Percentiles rank a stretch among this genome's conserved stretches.
phyloP scores from a whole-genome alignment of 2,113 vertebrate genomes.

The Myodes glareolus region DNA sequence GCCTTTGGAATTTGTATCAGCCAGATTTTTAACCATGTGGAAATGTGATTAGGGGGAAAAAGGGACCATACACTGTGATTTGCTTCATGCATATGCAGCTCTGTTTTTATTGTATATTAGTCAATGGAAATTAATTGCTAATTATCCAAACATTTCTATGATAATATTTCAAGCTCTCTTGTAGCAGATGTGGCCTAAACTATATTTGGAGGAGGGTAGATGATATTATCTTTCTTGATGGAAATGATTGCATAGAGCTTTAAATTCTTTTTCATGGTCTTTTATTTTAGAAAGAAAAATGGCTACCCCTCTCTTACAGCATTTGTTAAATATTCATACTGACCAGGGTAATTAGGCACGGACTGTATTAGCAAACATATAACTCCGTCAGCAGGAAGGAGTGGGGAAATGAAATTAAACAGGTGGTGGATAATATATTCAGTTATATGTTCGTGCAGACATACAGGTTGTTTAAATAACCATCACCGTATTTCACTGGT shows the following conservation, averaged over 20 bases:
- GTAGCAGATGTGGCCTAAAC: constrained; percentile 78
- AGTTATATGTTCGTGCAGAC: constrained; percentile 40
- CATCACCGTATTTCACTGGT: constrained; percentile 44
- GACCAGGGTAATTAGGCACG: constrained; percentile 70
- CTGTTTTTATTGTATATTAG: constrained; percentile 79
- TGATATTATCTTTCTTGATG: constrained; percentile 75
- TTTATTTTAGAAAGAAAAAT: constrained; percentile 68
- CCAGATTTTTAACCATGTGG: constrained; percentile 61
- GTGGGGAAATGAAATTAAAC: constrained; percentile 70
- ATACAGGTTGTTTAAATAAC: constrained; percentile 73
- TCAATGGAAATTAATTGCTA: constrained; percentile 82
- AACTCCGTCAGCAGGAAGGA: constrained; percentile 61
- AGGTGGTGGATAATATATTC: constrained; percentile 60
- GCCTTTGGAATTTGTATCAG: constrained; percentile 56
- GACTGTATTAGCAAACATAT: constrained; percentile 62
- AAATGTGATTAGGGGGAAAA: constrained; percentile 63
- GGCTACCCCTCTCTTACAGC: not conserved
- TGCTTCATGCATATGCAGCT: constrained; percentile 62
- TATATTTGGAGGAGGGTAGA: constrained; percentile 77
- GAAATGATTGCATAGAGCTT: constrained; percentile 51
- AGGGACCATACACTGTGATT: constrained; percentile 51
- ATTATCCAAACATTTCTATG: constrained; percentile 80
- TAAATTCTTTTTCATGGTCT: constrained; percentile 20
- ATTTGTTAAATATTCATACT: constrained; percentile 71
- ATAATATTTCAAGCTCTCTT: constrained; percentile 79